A percentile compares a stretch with the other conserved stretches of the same genome.
Evolutionary conservation across 2,888 invertebrate genomes (phyloP).

Genomic region (Lasius platythorax): DNA sequence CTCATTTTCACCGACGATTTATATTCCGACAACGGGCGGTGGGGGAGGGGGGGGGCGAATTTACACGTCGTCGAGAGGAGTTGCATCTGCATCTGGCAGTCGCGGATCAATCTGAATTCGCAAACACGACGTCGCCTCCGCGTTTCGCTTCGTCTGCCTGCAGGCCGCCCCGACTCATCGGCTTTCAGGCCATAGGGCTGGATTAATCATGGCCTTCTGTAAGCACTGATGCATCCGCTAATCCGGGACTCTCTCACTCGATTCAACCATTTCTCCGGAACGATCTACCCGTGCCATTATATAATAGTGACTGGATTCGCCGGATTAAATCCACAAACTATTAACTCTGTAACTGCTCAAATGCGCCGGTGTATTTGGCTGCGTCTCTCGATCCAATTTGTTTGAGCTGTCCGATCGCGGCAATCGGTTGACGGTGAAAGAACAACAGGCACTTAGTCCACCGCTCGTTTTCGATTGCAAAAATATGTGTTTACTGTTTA

Average conservation of each 20-base stretch:
- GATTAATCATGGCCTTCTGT: slow-evolving; percentile 69
- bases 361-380: slow-evolving; percentile 39
- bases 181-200: slow-evolving; percentile 66
- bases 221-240: slow-evolving; percentile 69
- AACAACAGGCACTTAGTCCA: not conserved
- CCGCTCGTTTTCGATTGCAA: not conserved
- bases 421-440: slow-evolving; percentile 32
- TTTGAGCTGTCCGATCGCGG: slow-evolving; percentile 39
- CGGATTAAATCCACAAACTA: slow-evolving; percentile 62
- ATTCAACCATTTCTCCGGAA: slow-evolving; percentile 65
- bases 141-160: slow-evolving; percentile 59
- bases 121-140: slow-evolving; percentile 67
- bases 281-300: slow-evolving; percentile 63
- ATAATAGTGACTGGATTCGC: slow-evolving; percentile 60
- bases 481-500: not conserved
- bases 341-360: slow-evolving; percentile 58
- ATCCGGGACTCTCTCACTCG: slow-evolving; percentile 65
- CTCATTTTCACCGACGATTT: slow-evolving; percentile 45
- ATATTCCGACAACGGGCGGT: slow-evolving; percentile 25
- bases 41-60: slow-evolving; percentile 10
- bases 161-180: slow-evolving; percentile 66
- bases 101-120: slow-evolving; percentile 66
- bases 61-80: slow-evolving; percentile 51
- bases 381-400: slow-evolving; percentile 37
- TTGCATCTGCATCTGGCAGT: slow-evolving; percentile 59